Evolutionary conservation across 2,888 invertebrate species (phyloP), one percentile per base, ranked within the genome.

Genomic region (Trichopria drosophilae): DNA sequence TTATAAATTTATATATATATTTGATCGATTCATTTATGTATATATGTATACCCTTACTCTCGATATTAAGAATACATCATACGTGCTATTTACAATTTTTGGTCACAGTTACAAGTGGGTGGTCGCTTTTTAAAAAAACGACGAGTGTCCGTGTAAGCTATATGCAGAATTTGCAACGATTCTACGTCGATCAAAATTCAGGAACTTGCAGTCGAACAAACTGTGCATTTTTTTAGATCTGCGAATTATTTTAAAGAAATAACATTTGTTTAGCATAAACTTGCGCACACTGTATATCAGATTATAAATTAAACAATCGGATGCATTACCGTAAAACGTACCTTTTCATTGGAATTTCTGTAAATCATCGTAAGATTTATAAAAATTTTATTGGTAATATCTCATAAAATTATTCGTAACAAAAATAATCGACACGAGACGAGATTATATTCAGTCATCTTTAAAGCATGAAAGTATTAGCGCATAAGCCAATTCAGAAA

Each of bases 1-100:
- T 19, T 31, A 9, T 36, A n/a, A 34, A 39, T 53, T 13, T 39
- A 13, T 32, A 19, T 34, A 12, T 23, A 20, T 52, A 55, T 55
- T 51, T 58, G 29, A 46, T 48, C 47, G 43, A 43, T 40, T 53
- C 53, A 57, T 59, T 56, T 56, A 60, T 63, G 60, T 62, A 62
- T 66, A 62, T 62, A 61, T 60, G 61, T 65, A 62, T 61, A 64
- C 65, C 59, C 65, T 58, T 55, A 61, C 59, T 62, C 59, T 63
- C 49, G 59, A 63, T 64, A 67, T 46, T 54, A 60, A 62, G 61
- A 60, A 65, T 66, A 66, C 61, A 47, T 61, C 55, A 61, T 64
- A 65, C 58, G 59, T 65, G 63, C 57, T 69, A 68, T 69, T 62
- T 68, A 69, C 67, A 67, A 60, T 50, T 59, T n/a, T 69, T 69